These are phyloP conservation scores for Gastrophryne carolinensis DNA, from an alignment of 2,797 vertebrate species.

Conservation along the genomic window DNA sequence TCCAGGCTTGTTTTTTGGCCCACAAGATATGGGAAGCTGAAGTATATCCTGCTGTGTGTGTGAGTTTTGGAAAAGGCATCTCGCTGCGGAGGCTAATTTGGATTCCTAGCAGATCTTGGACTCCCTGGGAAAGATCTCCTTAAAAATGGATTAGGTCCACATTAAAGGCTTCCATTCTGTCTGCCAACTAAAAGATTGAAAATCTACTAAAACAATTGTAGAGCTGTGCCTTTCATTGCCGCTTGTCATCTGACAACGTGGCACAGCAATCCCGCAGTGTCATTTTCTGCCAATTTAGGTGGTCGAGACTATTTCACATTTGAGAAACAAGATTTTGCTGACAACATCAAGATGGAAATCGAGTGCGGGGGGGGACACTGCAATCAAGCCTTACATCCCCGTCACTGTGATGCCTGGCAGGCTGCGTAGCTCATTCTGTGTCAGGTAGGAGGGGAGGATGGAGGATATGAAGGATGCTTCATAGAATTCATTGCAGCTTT, in stretches of 20 bases:
- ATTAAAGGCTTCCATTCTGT: too few relatives aligned
- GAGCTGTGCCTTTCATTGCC: background rate
- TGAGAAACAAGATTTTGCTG: slow-evolving; percentile 39
- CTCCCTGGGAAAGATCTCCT: too few relatives aligned
- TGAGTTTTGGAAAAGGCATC: too few relatives aligned
- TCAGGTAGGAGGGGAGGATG: background rate
- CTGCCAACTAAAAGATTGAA: background rate
- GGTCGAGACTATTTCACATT: slow-evolving; percentile 12
- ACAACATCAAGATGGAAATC: slow-evolving; percentile 24
- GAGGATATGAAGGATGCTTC: background rate
- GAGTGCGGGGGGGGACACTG: background rate
- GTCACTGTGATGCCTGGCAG: background rate
- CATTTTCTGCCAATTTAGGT: slow-evolving; percentile 26
- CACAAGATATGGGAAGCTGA: too few relatives aligned
- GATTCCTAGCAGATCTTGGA: too few relatives aligned
- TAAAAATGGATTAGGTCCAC: too few relatives aligned
- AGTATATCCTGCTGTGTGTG: too few relatives aligned
- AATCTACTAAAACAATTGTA: background rate
- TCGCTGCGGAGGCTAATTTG: too few relatives aligned
- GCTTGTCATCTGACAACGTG: background rate
- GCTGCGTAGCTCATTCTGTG: background rate
- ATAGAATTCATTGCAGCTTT: background rate
- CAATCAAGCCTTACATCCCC: slow-evolving; percentile 16
- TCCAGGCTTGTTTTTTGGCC: too few relatives aligned
- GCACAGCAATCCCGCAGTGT: background rate